Base-by-base conservation (phyloP, 2,113 vertebrate species). In the Gallinago media region DNA sequence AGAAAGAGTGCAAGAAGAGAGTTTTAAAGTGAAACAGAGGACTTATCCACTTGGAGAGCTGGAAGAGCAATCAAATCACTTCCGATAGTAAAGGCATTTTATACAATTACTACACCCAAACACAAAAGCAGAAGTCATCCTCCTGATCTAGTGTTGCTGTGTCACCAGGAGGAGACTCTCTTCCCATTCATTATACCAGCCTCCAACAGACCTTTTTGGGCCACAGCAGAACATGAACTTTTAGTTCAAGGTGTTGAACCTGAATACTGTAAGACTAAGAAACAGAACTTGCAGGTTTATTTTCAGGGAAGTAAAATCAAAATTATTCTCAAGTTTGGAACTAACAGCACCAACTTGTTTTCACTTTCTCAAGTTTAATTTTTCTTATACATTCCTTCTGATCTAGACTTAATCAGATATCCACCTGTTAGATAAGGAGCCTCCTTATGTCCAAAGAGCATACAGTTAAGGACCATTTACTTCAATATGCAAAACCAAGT, bases 21-120 rank as follows among this genome's bases (percentile, higher is more conserved):
- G 12, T 40, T 81, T 68, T 67, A 6, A 59, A 73, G 15, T 15
- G 25, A 1, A 11, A 70, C 40, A 46, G 17, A 34, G 2, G 3
- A 72, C 6, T 58, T 44, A 31, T 4, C 8, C 12, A 59, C 19
- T 38, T 42, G 6, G 42, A 83, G 7, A 73, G 32, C 40, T 61
- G 12, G 27, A 66, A 61, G 19, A 50, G 1, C 16, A 77, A 58
- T 26, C 25, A 44, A 68, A 29, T 20, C 15, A 46, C 31, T 34
- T 73, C 38, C 66, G 49, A 65, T 27, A 73, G 54, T 19, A 40
- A 50, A 55, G 27, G 7, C 11, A 55, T 87, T 80, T 77, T 25
- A 50, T 0, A 0, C 25, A 77, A 84, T 12, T 52, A 77, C 4
- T 18, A 56, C 84, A 56, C 7, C 3, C 26, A 73, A 87, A 34